Evolutionary conservation across 2,113 vertebrate genomes (phyloP), one percentile per base, ranked within the genome.

Genomic region (Dicrurus megarhynchus): DNA sequence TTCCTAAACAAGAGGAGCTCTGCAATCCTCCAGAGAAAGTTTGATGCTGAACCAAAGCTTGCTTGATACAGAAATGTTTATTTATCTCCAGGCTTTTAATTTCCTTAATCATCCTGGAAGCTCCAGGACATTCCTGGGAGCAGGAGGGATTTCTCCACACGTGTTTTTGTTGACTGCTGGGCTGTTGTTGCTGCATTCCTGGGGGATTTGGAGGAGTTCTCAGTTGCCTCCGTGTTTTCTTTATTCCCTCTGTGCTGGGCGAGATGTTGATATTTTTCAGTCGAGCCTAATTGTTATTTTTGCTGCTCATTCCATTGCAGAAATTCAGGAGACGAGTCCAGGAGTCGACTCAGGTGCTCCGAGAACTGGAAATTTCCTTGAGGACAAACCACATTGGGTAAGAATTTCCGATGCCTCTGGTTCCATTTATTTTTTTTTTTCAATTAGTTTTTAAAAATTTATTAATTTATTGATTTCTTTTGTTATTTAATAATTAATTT

Each of bases 341-440:
- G 96, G 99, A 99, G 97, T 99, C 99, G 52, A 99, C 99, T 65
- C 99, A 99, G 98, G 98, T 99, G 93, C 98, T 99, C 94, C 97
- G 99, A 98, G 99, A 99, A 98, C 98, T 99, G 98, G 99, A 99
- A 98, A 99, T 99, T 98, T 99, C 99, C 82, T 98, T 99, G 97
- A 98, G 99, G 96, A 99, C 99, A 89, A 99, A 99, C 98, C 98
- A 99, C 76, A 99, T 99, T 24, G 99, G 99, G 99, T 99, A 98
- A 99, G 99, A 80, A 19, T n/a, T n/a, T 74, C 47, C 59, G 46
- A 35, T 37, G 42, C 33, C 30, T 75, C 70, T 79, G 22, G 4
- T 57, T 42, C 77, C 16, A 71, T 44, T 35, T 4, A 10, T 28
- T 16, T 26, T 57, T 30, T n/a, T n/a, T 19, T 26, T 47, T 19